Evolutionary conservation across 2,888 invertebrate species (phyloP).

Genomic region (Stramonita haemastoma): DNA sequence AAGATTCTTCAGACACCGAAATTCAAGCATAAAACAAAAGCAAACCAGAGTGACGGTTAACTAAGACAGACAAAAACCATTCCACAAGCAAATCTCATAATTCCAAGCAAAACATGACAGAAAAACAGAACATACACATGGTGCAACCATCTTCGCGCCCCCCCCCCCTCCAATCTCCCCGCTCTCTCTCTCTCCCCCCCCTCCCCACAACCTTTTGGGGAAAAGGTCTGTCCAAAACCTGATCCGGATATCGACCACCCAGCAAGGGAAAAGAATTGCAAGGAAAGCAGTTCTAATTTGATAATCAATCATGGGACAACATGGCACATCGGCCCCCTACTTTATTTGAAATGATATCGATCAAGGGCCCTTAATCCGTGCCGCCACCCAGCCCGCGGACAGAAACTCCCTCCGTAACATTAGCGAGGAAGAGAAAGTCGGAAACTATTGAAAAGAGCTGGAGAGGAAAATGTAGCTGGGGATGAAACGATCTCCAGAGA

Average conservation of each 20-base stretch:
- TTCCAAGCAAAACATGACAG: too few relatives aligned
- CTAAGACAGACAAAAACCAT: too few relatives aligned
- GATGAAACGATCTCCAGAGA: background rate
- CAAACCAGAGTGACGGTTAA: too few relatives aligned
- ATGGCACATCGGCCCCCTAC: slow-evolving; percentile 18
- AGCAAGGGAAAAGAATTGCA: background rate
- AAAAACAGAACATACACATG: too few relatives aligned
- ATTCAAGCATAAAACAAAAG: too few relatives aligned
- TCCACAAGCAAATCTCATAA: too few relatives aligned
- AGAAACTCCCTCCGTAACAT: background rate
- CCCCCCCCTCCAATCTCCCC: too few relatives aligned
- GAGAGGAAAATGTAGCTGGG: background rate
- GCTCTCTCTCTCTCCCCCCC: too few relatives aligned
- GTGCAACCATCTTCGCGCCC: too few relatives aligned
- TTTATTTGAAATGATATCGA: slow-evolving; percentile 30
- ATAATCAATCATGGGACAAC: slow-evolving; percentile 27
- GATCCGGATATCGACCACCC: background rate
- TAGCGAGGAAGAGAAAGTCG: background rate
- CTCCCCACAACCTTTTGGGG: background rate
- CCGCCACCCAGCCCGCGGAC: too few relatives aligned
- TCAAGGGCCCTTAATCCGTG: background rate
- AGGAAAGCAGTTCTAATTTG: slow-evolving; percentile 32
- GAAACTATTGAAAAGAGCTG: background rate
- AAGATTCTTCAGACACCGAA: too few relatives aligned
- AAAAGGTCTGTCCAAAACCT: background rate